Percentiles rank a stretch among this genome's conserved stretches.
Evolutionary conservation across 2,797 vertebrate species (phyloP).

Genomic region (Anguilla pacifica): DNA sequence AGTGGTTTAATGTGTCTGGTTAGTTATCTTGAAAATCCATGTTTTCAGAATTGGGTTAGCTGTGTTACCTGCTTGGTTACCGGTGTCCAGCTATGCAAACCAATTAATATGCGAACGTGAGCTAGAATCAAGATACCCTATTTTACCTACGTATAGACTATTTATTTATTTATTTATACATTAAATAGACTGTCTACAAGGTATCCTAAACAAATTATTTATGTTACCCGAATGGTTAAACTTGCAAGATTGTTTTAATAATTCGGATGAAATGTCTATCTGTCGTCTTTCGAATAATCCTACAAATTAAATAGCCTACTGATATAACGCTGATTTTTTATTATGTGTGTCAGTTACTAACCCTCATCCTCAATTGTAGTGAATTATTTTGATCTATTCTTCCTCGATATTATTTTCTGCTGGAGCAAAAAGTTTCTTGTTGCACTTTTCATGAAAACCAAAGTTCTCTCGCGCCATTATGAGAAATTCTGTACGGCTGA

Average conservation of each 20-base stretch:
- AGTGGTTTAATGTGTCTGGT: background rate
- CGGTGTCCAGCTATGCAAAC: background rate
- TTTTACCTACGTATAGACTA: too few relatives aligned
- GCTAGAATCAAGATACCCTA: background rate
- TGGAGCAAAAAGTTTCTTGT: background rate
- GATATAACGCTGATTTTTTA: background rate
- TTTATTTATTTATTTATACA: background rate
- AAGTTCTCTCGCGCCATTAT: background rate
- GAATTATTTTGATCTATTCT: background rate
- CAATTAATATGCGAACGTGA: background rate
- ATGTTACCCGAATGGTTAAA: background rate
- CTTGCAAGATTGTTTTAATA: background rate
- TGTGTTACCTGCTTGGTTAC: background rate
- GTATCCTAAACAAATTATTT: background rate
- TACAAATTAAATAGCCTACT: background rate
- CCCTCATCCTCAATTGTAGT: background rate
- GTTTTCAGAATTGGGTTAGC: background rate
- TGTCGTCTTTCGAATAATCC: background rate
- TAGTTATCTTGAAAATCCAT: background rate
- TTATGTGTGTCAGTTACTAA: background rate
- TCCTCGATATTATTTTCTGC: background rate
- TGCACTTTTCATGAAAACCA: background rate
- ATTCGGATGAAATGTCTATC: background rate
- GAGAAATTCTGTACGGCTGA: background rate
- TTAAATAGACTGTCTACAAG: background rate